Conservation (phyloP, 2,797 vertebrate genomes). For the Chromobotia macracanthus region DNA sequence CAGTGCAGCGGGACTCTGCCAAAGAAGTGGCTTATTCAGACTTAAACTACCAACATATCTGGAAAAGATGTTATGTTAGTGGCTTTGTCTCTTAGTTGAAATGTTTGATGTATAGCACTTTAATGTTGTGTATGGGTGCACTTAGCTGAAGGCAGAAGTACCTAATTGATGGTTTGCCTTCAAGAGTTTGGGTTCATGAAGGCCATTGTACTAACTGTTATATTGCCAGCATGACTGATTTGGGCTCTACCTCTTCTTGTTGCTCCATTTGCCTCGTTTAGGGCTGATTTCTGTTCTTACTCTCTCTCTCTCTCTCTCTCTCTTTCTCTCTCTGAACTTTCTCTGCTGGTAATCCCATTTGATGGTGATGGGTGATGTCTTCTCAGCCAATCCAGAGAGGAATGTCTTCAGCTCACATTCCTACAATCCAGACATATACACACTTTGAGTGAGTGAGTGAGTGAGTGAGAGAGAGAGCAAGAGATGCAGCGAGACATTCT, state of each 20-base stretch:
- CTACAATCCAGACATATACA: constrained; percentile 58
- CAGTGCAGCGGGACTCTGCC: background rate
- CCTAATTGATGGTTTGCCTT: constrained; percentile 58
- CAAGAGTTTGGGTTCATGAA: constrained; percentile 19
- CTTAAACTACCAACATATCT: constrained; percentile 9
- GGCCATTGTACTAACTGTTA: constrained; percentile 16
- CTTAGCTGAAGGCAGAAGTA: background rate
- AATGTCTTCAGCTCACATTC: constrained; percentile 76
- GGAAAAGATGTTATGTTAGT: constrained; percentile 18
- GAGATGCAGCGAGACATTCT: constrained; percentile 57
- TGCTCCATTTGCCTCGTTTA: constrained; percentile 50
- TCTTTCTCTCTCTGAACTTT: constrained; percentile 24
- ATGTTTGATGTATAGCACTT: constrained; percentile 2
- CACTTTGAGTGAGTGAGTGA: constrained; percentile 37
- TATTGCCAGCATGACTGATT: constrained; percentile 59
- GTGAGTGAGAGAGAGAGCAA: constrained; percentile 55
- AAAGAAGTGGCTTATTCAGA: constrained; percentile 24
- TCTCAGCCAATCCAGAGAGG: constrained; percentile 72
- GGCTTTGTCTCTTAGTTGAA: constrained; percentile 21
- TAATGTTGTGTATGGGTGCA: constrained; percentile 7
- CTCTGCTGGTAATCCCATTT: constrained; percentile 79
- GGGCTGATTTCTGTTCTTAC: constrained; percentile 35
- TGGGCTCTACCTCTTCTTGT: constrained; percentile 50
- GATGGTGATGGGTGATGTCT: constrained; percentile 72
- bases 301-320: constrained; percentile 39